Base-by-base conservation (phyloP, 1,140 invertebrate genomes). In the Drosophila mayri region DNA sequence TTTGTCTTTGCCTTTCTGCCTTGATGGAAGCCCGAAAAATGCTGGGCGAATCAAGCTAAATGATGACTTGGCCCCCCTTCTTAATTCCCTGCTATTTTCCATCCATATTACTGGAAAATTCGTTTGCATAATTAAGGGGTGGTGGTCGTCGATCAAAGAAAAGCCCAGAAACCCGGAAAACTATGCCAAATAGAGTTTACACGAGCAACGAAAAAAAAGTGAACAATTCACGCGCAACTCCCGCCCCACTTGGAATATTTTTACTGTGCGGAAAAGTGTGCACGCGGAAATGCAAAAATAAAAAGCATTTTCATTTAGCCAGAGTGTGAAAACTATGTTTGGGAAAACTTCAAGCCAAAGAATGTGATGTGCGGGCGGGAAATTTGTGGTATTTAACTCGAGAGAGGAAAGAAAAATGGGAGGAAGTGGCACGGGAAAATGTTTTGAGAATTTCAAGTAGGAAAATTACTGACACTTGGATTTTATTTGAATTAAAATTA, bases 11-110 rank as follows among this genome's bases (percentile, higher is more conserved):
- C 25, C 58, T 18, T 25, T 28, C 22, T 28, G 63, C 35, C 70
- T 74, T 62, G 30, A 75, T 44, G 60, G 73, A 76, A 76, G 73
- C 73, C 73, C 71, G n/a, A 76, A 76, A 76, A 76, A 44, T 76
- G 71, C 52, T 37, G 4, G 10, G 16, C 43, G 61, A 47, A 50
- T 44, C 20, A 62, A 74, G 43, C 41, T 57, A 55, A 47, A 76
- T 67, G 61, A 76, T 67, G 38, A 67, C 46, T 68, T 37, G 14
- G 65, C 25, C 37, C 64, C 18, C 44, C 35, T 20, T n/a, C 35
- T 16, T 37, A 52, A 52, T 70, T 49, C 28, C 30, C 62, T 30
- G 22, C 32, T 5, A 67, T 67, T 70, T 49, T 22, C 37, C 20
- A 35, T 5, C 74, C 66, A 59, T 62, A 62, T 63, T 54, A 32